Conservation (phyloP, 2,888 invertebrate species). For the Colostygia pectinataria region DNA sequence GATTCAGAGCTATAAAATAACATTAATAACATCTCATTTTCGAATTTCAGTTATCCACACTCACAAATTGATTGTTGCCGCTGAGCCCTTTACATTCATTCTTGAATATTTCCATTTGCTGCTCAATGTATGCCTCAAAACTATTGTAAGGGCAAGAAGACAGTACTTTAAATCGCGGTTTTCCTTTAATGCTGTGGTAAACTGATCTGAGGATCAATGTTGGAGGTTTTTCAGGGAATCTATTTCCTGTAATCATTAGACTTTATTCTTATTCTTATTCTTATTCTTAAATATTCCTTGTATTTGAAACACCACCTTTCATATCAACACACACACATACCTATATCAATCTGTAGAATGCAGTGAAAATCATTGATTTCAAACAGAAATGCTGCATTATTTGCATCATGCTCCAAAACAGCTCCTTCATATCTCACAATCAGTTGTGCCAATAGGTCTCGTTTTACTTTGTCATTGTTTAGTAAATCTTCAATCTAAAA, state of each 20-base stretch:
- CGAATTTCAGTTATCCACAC: conserved; percentile 50
- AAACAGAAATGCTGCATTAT: conserved; percentile 82
- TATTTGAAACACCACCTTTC: no score
- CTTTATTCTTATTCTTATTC: no score
- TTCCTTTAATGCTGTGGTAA: conserved; percentile 78
- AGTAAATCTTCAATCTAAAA: conserved; percentile 69
- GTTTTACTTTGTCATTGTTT: conserved; percentile 71
- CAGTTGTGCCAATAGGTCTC: conserved; percentile 70
- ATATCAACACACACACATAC: conserved; percentile 52
- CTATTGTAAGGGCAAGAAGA: conserved; percentile 68
- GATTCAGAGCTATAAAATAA: neutral
- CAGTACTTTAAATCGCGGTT: conserved; percentile 69
- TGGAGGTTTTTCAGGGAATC: conserved; percentile 83
- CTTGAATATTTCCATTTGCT: conserved; percentile 76
- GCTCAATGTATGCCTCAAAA: conserved; percentile 74
- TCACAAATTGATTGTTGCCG: conserved; percentile 51
- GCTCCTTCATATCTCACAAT: conserved; percentile 79
- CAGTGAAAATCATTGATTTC: conserved; percentile 85
- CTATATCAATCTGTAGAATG: conserved; percentile 82
- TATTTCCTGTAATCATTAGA: conserved; percentile 60
- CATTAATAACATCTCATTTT: neutral
- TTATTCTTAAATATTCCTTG: neutral
- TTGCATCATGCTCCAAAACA: conserved; percentile 72
- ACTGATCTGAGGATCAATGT: conserved; percentile 79
- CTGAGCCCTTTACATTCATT: conserved; percentile 66